A percentile compares a stretch with the other conserved stretches of the same genome.
phyloP scores from a whole-genome alignment of 2,113 vertebrate species.

The Pipa parva region DNA sequence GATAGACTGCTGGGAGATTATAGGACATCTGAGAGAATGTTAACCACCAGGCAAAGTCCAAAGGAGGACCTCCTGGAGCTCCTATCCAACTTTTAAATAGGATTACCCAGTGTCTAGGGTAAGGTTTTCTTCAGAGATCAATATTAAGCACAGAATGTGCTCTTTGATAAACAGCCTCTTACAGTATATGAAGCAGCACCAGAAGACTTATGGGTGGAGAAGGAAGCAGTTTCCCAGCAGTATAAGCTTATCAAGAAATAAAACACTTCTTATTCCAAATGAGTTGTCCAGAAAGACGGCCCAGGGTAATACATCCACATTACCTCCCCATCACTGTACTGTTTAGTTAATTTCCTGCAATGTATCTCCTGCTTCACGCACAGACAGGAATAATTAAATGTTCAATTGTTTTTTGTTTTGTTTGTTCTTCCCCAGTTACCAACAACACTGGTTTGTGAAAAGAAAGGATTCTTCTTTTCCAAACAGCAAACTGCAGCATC shows the following conservation, averaged over 20 bases:
- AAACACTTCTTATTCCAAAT: slow-evolving; percentile 31
- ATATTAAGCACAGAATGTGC: too few species aligned
- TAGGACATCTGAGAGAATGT: too few species aligned
- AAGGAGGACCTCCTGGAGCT: too few species aligned
- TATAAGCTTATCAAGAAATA: slow-evolving; percentile 29
- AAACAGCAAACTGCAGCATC: slow-evolving; percentile 24
- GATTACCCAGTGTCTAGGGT: too few species aligned
- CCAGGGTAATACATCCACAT: slow-evolving; percentile 29
- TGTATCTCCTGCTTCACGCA: slow-evolving; percentile 36
- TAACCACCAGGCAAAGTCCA: too few species aligned
- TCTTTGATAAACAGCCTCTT: slow-evolving; percentile 24
- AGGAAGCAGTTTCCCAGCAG: neutral
- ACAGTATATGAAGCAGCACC: slow-evolving; percentile 21
- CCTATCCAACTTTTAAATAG: too few species aligned
- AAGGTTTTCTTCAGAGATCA: too few species aligned
- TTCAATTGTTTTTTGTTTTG: slow-evolving; percentile 37
- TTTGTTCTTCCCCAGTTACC: too few species aligned
- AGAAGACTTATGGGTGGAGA: slow-evolving; percentile 4
- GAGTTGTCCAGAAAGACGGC: slow-evolving; percentile 27
- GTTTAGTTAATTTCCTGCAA: slow-evolving; percentile 38
- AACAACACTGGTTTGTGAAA: slow-evolving; percentile 21
- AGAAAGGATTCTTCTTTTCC: slow-evolving; percentile 3
- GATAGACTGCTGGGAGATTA: too few species aligned
- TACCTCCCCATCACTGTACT: slow-evolving; percentile 31
- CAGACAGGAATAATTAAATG: slow-evolving; percentile 43